phyloP scores from a whole-genome alignment of 2,888 invertebrate genomes.

The Resseliella maxima region DNA sequence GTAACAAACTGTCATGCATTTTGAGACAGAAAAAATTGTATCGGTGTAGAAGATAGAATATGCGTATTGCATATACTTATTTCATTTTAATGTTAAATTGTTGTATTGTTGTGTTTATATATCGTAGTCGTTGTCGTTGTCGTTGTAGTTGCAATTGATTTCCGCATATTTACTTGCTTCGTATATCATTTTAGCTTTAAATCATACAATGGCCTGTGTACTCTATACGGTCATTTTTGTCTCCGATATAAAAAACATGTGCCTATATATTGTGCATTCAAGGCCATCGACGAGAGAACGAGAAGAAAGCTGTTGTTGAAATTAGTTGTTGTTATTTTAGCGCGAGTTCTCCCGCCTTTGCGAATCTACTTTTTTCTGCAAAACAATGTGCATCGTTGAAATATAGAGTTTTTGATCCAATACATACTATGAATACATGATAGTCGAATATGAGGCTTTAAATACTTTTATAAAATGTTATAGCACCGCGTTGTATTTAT shows the following conservation, averaged over 20 bases:
- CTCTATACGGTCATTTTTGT: constrained; percentile 27
- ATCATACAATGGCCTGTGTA: background rate
- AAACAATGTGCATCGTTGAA: background rate
- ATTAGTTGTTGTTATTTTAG: background rate
- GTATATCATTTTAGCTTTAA: background rate
- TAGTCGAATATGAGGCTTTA: background rate
- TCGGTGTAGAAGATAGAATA: background rate
- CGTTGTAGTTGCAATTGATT: constrained; percentile 9
- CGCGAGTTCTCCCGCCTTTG: background rate
- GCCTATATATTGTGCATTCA: background rate
- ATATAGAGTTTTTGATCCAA: background rate
- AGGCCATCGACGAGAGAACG: background rate
- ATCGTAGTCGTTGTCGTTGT: too few relatives aligned
- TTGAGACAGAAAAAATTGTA: background rate
- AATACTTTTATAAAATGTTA: too few relatives aligned
- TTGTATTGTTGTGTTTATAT: too few relatives aligned
- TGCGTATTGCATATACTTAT: constrained; percentile 12
- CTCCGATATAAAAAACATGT: background rate
- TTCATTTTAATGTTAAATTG: background rate
- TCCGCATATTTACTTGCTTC: background rate
- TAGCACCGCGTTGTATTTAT: background rate
- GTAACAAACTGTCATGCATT: constrained; percentile 15
- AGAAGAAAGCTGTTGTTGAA: background rate
- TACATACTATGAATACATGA: background rate
- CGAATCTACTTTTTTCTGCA: background rate